A percentile compares a stretch with the other conserved stretches of the same genome.
Evolutionary conservation across 2,113 vertebrate genomes (phyloP).

Genomic region (Sander lucioperca): DNA sequence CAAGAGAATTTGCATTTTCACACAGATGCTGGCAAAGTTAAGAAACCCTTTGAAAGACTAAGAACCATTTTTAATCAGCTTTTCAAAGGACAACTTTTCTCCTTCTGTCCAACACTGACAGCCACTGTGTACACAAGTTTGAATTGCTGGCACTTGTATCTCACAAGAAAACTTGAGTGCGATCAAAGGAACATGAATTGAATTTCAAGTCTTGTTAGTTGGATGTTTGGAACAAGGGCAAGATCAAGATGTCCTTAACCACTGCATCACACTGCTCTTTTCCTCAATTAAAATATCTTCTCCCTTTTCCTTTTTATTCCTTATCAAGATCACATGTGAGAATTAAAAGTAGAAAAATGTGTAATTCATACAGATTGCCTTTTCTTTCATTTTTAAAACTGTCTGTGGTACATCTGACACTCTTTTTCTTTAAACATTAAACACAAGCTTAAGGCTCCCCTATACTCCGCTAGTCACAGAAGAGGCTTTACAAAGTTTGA

Average conservation of each 20-base stretch:
- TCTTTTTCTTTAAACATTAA: conserved; percentile 27
- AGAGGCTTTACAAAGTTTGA: conserved; percentile 7
- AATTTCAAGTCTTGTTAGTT: conserved; percentile 16
- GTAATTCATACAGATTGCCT: conserved; percentile 8
- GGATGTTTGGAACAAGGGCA: conserved; percentile 29
- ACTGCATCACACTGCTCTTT: conserved; percentile 34
- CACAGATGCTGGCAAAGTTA: conserved; percentile 13
- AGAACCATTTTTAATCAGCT: conserved; percentile 34
- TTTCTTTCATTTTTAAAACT: conserved; percentile 20
- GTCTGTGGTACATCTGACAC: conserved; percentile 1
- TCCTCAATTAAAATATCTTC: conserved; percentile 35
- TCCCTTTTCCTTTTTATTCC: conserved; percentile 14
- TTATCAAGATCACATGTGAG: conserved; percentile 45
- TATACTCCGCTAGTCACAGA: background rate
- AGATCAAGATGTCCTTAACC: conserved; percentile 51
- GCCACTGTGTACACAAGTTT: conserved; percentile 1
- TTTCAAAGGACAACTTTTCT: conserved; percentile 48
- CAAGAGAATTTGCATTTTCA: conserved; percentile 3
- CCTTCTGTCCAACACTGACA: conserved; percentile 32
- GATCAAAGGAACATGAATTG: conserved; percentile 58
- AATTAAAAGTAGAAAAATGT: conserved; percentile 10
- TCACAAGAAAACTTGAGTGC: conserved; percentile 32
- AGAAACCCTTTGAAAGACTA: conserved; percentile 17
- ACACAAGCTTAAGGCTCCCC: background rate
- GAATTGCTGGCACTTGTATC: conserved; percentile 21